Conservation (phyloP, 2,888 invertebrate genomes). For the Troides aeacus region DNA sequence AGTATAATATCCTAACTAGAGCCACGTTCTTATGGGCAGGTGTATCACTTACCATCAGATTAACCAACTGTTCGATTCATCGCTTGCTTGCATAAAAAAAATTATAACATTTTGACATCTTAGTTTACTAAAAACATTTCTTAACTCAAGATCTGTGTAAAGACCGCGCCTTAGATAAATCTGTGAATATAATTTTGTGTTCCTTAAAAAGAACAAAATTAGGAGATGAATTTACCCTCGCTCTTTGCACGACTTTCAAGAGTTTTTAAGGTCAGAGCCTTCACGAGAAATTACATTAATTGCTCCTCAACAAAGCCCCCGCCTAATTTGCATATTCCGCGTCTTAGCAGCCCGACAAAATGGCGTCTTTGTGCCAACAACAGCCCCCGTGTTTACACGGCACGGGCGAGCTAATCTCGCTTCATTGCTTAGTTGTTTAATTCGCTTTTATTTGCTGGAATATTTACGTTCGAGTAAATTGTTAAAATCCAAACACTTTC, state of each 20-base stretch:
- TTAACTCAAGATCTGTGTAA: too few relatives aligned
- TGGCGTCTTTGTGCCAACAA: slow-evolving; percentile 16
- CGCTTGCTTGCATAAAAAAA: too few relatives aligned
- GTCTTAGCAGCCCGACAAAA: slow-evolving; percentile 10
- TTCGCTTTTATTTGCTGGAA: background rate
- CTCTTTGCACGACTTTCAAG: background rate
- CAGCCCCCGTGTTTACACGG: slow-evolving; percentile 15
- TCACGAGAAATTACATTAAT: slow-evolving; percentile 24
- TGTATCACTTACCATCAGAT: too few relatives aligned
- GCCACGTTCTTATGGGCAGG: too few relatives aligned
- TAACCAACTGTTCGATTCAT: too few relatives aligned
- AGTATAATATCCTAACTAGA: too few relatives aligned
- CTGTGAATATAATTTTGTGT: too few relatives aligned
- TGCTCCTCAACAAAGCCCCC: slow-evolving; percentile 14
- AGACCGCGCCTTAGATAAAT: too few relatives aligned
- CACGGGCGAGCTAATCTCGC: slow-evolving; percentile 15
- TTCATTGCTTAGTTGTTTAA: slow-evolving; percentile 16
- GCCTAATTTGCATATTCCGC: slow-evolving; percentile 29
- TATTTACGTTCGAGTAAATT: background rate
- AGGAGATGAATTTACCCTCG: background rate
- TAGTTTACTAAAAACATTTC: too few relatives aligned
- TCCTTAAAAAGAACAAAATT: too few relatives aligned
- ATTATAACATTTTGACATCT: too few relatives aligned
- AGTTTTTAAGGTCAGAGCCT: slow-evolving; percentile 22
- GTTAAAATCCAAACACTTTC: too few relatives aligned